Evolutionary conservation across 2,888 invertebrate genomes (phyloP), one percentile per base, ranked within the genome.

Genomic region (Micropterix aruncella): DNA sequence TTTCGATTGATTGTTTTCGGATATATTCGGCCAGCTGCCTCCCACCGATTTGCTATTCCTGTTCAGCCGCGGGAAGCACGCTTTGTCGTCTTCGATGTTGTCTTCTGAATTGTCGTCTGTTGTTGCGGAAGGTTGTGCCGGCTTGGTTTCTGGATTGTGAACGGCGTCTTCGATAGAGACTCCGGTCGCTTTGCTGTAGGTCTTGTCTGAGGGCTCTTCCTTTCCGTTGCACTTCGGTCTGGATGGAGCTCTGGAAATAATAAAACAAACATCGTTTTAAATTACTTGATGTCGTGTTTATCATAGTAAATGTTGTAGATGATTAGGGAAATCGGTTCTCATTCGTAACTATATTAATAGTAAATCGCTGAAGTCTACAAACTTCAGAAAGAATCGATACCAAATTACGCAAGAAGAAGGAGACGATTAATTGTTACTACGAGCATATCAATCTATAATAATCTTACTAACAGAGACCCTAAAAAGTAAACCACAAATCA

Each of bases 161-260:
- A 66, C 70, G 52, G 70, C 69, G 47, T 69, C 70, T 38, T 68
- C 70, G 54, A 70, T 70, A 55, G 70, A 70, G 50, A 70, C 70
- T 42, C 63, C 70, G 40, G 70, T 70, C 50, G 70, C 70, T 49
- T 71, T 70, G 47, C 70, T 71, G 52, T 71, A 71, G 50, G 70
- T 70, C 37, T 65, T 65, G 55, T 70, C 70, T 48, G 69, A 58
- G 50, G 69, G 70, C 57, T 70, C 71, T 56, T 70, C 71, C 50
- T 70, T 71, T 27, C 67, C 68, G 56, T 69, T 70, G 50, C 67
- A 70, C 56, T 69, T 70, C 38, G 70, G 62, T 54, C 71, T 63
- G 50, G 67, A 66, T 49, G 64, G 63, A 56, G 67, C 67, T 61
- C 71, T 68, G 66, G 48, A 64, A 65, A 45, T 44, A 38, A n/a